Evolutionary conservation across 2,113 vertebrate species (phyloP).

Genomic region (Notechis scutatus): DNA sequence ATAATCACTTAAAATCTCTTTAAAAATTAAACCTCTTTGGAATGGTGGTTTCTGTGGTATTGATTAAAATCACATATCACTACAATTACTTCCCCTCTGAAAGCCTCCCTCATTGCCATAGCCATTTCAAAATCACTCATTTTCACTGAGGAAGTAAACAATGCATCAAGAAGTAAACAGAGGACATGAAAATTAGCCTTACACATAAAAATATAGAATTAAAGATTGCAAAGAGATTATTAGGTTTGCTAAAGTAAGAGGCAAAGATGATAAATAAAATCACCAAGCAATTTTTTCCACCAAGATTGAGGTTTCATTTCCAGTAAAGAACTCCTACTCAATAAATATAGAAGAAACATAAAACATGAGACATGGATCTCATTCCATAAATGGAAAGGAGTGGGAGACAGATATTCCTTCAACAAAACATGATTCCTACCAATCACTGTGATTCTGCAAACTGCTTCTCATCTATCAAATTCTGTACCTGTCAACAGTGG

Average conservation of each 20-base stretch:
- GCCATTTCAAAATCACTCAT: neutral
- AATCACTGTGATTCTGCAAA: neutral
- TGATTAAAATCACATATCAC: neutral
- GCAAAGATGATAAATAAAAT: slow-evolving; percentile 12
- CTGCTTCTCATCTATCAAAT: neutral
- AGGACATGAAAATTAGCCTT: neutral
- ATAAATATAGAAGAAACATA: neutral
- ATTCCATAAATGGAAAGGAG: neutral
- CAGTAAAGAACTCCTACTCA: neutral
- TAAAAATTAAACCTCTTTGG: neutral
- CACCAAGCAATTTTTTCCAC: neutral
- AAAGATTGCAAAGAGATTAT: slow-evolving; percentile 19
- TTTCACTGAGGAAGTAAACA: neutral
- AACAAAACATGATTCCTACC: neutral
- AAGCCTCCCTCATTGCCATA: neutral
- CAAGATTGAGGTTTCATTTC: neutral
- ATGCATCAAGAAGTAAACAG: neutral
- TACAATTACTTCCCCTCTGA: neutral
- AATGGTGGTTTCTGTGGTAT: neutral
- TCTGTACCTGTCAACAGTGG: no score
- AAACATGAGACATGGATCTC: neutral
- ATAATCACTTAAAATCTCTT: neutral
- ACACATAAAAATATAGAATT: neutral
- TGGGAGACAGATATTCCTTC: neutral
- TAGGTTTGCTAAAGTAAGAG: fast-evolving